Conservation (phyloP, 2,797 vertebrate genomes). For the Coendou prehensilis region DNA sequence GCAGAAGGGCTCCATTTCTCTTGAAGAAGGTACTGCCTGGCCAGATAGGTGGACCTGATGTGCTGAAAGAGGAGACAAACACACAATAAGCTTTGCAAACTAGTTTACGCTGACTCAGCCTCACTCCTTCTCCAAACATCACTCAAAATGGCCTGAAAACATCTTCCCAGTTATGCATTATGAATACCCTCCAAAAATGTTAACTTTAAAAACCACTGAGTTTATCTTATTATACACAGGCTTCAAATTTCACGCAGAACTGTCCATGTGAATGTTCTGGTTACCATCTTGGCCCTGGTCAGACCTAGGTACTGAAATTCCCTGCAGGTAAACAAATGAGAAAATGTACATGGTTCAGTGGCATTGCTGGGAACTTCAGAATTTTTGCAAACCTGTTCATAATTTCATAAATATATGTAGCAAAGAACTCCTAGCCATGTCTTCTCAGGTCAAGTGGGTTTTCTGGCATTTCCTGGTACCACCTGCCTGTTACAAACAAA, state of each 20-base stretch:
- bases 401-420: background rate
- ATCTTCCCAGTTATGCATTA: accelerated
- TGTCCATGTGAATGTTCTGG: background rate
- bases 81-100: slow-evolving; percentile 73
- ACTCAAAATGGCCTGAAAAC: background rate
- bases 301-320: background rate
- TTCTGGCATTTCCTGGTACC: background rate
- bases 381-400: background rate
- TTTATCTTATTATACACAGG: background rate
- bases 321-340: background rate
- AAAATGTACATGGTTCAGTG: accelerated
- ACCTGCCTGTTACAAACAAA: background rate
- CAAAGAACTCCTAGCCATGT: background rate
- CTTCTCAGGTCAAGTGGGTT: background rate
- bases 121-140: background rate
- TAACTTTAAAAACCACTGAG: background rate
- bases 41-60: slow-evolving; percentile 96
- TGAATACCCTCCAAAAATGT: background rate
- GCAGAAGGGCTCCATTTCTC: slow-evolving; percentile 97
- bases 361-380: background rate
- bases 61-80: slow-evolving; percentile 88
- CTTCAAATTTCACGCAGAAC: background rate
- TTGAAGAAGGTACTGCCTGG: slow-evolving; percentile 97
- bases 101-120: background rate
- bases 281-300: background rate